Percentiles rank a stretch among this genome's conserved stretches.
phyloP scores from a whole-genome alignment of 2,797 vertebrate genomes.

The Ctenopoma kingsleyae region DNA sequence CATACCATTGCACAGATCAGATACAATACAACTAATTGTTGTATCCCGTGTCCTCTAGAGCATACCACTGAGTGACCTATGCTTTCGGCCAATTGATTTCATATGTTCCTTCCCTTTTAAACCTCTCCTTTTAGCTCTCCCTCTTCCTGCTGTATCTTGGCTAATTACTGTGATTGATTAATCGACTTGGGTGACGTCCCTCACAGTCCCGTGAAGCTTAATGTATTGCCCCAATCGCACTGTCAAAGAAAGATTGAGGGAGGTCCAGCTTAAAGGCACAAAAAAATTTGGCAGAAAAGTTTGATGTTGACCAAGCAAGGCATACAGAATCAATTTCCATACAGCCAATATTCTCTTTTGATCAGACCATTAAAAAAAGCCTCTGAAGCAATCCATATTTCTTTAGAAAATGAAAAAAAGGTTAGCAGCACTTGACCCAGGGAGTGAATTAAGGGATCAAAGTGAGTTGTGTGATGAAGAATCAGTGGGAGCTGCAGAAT shows the following conservation, averaged over 20 bases:
- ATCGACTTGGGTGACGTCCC: conserved; percentile 46
- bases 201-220: conserved; percentile 29
- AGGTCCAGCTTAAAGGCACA: conserved; percentile 43
- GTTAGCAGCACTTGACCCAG: conserved; percentile 51
- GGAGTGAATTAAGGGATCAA: conserved; percentile 61
- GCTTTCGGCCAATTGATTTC: conserved; percentile 50
- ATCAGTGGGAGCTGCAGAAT: conserved; percentile 30
- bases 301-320: conserved; percentile 23
- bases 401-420: conserved; percentile 1
- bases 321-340: conserved; percentile 36
- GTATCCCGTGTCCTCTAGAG: conserved; percentile 40
- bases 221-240: conserved; percentile 15
- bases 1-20: conserved; percentile 29
- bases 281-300: conserved; percentile 30
- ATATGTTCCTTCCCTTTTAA: conserved; percentile 40
- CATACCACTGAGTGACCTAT: conserved; percentile 35
- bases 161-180: conserved; percentile 74
- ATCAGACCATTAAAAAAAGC: conserved; percentile 41
- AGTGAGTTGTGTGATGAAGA: conserved; percentile 32
- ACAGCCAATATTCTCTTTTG: conserved; percentile 42
- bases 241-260: conserved; percentile 20
- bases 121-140: conserved; percentile 13
- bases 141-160: conserved; percentile 34
- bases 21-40: conserved; percentile 35
- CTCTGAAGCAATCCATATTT: conserved; percentile 34